Conservation (phyloP, 1,140 invertebrate genomes). For the Neelides sp. region DNA sequence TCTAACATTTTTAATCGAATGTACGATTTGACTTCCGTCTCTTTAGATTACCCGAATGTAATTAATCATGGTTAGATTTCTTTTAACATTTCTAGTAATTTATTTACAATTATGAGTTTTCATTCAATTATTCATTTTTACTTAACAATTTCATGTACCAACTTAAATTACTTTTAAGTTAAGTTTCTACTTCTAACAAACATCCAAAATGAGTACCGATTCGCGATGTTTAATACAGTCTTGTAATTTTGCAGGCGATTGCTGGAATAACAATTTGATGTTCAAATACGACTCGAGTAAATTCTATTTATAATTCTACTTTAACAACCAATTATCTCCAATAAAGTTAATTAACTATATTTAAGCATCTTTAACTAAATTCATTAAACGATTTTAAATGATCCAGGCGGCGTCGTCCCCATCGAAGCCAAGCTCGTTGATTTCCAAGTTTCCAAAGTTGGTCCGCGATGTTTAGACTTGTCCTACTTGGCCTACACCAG, state of each 20-base stretch:
- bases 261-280: slow-evolving; percentile 16
- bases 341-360: neutral
- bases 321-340: too few relatives aligned
- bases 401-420: neutral
- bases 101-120: too few relatives aligned
- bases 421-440: slow-evolving; percentile 3
- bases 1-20: slow-evolving; percentile 5
- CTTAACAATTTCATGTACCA: too few relatives aligned
- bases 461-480: slow-evolving; percentile 8
- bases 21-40: neutral
- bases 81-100: too few relatives aligned
- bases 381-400: neutral
- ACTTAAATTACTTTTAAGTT: too few relatives aligned
- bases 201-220: too few relatives aligned
- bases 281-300: slow-evolving; percentile 3
- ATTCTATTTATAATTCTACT: too few relatives aligned
- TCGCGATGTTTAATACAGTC: too few relatives aligned
- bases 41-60: slow-evolving; percentile 9
- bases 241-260: too few relatives aligned
- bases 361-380: neutral
- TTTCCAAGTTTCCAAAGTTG: slow-evolving; percentile 10
- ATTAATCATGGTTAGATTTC: slow-evolving; percentile 15
- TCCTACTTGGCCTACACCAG: slow-evolving; percentile 15
- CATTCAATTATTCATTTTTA: too few relatives aligned
- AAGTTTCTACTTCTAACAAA: too few relatives aligned